Conservation (phyloP, 2,888 invertebrate genomes). For the Troglohyphantes excavatus region DNA sequence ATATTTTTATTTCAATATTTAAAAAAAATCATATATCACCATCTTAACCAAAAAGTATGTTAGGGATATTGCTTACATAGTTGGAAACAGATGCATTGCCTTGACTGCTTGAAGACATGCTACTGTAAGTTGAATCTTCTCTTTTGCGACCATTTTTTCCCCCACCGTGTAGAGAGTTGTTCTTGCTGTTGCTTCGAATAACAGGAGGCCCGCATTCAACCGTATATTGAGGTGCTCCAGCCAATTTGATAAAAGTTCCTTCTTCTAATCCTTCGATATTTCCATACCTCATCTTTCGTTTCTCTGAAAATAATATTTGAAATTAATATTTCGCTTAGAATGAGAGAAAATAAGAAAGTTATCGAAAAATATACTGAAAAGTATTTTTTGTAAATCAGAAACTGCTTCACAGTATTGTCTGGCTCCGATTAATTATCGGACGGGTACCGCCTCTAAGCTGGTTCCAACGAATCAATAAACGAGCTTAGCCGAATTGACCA, state of each 20-base stretch:
- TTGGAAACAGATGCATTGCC: constrained; percentile 78
- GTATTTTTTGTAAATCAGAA: too few relatives aligned
- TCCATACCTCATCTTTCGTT: constrained; percentile 64
- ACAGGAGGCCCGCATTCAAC: constrained; percentile 70
- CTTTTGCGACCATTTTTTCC: constrained; percentile 61
- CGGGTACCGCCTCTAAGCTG: too few relatives aligned
- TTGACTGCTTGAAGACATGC: constrained; percentile 79
- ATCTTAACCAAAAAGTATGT: not conserved
- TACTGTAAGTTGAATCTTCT: constrained; percentile 79
- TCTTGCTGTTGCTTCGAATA: constrained; percentile 44
- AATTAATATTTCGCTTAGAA: not conserved
- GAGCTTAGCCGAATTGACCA: too few relatives aligned
- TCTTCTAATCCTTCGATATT: constrained; percentile 66
- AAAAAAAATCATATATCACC: not conserved
- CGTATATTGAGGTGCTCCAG: constrained; percentile 73
- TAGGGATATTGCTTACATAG: constrained; percentile 61
- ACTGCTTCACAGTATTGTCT: too few relatives aligned
- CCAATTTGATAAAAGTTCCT: constrained; percentile 63
- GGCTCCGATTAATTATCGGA: too few relatives aligned
- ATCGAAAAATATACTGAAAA: too few relatives aligned
- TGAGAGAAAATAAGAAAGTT: too few relatives aligned
- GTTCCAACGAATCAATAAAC: too few relatives aligned
- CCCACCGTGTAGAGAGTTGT: constrained; percentile 44
- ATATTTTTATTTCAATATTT: not conserved
- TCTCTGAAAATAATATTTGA: constrained; percentile 24